Evolutionary conservation across 2,113 vertebrate genomes (phyloP).

Genomic region (Leucoraja erinaceus): DNA sequence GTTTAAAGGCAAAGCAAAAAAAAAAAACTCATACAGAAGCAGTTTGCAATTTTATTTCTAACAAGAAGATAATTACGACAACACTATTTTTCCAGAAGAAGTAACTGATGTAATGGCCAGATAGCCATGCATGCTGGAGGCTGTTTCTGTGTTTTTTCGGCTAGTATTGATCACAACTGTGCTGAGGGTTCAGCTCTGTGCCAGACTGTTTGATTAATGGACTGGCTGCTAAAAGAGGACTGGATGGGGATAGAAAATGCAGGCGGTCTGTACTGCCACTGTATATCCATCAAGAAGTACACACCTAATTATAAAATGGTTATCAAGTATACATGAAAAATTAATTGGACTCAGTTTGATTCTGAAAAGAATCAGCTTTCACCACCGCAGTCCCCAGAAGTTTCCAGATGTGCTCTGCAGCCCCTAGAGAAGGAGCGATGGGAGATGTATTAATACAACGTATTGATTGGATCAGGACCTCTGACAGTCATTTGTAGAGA

Average conservation of each 20-base stretch:
- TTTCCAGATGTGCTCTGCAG: conserved; percentile 88
- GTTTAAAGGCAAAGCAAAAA: conserved; percentile 27
- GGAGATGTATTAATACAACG: conserved; percentile 99
- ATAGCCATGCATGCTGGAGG: conserved; percentile 56
- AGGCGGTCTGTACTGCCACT: conserved; percentile 73
- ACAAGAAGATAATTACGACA: conserved; percentile 33
- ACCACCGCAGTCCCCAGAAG: conserved; percentile 65
- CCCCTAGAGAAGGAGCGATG: conserved; percentile 82
- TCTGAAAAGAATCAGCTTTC: conserved; percentile 71
- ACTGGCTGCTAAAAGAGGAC: conserved; percentile 92
- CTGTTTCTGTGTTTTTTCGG: conserved; percentile 56
- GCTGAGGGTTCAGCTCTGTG: conserved; percentile 86
- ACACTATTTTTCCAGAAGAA: conserved; percentile 51
- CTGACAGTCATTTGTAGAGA: conserved; percentile 99
- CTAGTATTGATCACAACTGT: conserved; percentile 96
- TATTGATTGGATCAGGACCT: conserved; percentile 99
- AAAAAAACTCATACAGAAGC: not conserved
- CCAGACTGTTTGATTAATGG: conserved; percentile 99
- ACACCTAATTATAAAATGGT: conserved; percentile 84
- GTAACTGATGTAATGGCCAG: conserved; percentile 59
- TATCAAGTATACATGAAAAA: conserved; percentile 85
- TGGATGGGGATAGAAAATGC: conserved; percentile 91
- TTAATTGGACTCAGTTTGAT: conserved; percentile 81
- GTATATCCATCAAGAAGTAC: conserved; percentile 71
- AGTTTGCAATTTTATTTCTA: conserved; percentile 14